phyloP scores from a whole-genome alignment of 2,888 invertebrate genomes.

The Byasa hedistus region DNA sequence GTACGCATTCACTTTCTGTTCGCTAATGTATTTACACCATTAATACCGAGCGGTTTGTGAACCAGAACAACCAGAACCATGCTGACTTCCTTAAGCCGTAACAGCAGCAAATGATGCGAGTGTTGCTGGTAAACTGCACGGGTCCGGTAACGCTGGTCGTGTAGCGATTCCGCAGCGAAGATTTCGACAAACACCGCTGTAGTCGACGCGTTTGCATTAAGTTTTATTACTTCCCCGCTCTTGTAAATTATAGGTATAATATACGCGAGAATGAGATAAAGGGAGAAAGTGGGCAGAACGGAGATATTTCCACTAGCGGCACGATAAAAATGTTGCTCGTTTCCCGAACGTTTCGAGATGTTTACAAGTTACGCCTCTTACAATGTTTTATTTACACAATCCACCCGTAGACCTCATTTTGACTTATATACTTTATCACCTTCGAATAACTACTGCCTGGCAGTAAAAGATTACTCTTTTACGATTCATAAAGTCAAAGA shows the following conservation, averaged over 20 bases:
- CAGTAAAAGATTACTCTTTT: background rate
- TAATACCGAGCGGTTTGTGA: constrained; percentile 54
- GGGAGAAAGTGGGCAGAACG: constrained; percentile 43
- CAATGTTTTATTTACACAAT: constrained; percentile 38
- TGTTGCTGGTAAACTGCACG: constrained; percentile 36
- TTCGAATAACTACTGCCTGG: background rate
- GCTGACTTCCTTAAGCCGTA: background rate
- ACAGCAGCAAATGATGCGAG: constrained; percentile 35
- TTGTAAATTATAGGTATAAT: constrained; percentile 71
- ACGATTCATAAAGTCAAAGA: background rate
- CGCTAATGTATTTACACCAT: constrained; percentile 73
- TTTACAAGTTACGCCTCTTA: constrained; percentile 43
- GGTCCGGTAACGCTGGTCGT: constrained; percentile 50
- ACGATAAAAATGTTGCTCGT: constrained; percentile 57
- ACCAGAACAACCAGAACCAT: constrained; percentile 17
- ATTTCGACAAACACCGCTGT: constrained; percentile 69
- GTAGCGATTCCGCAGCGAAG: constrained; percentile 52
- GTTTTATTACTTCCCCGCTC: constrained; percentile 73
- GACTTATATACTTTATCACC: constrained; percentile 27
- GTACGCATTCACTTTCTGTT: constrained; percentile 36
- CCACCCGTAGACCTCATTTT: constrained; percentile 26
- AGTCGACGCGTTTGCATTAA: constrained; percentile 68
- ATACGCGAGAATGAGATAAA: constrained; percentile 38
- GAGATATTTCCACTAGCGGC: constrained; percentile 54
- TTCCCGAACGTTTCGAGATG: constrained; percentile 44